Percentiles rank a stretch among this genome's conserved stretches.
These are phyloP conservation scores for Shinisaurus crocodilurus DNA, from an alignment of 2,113 vertebrate species.

Conservation along the genomic window DNA sequence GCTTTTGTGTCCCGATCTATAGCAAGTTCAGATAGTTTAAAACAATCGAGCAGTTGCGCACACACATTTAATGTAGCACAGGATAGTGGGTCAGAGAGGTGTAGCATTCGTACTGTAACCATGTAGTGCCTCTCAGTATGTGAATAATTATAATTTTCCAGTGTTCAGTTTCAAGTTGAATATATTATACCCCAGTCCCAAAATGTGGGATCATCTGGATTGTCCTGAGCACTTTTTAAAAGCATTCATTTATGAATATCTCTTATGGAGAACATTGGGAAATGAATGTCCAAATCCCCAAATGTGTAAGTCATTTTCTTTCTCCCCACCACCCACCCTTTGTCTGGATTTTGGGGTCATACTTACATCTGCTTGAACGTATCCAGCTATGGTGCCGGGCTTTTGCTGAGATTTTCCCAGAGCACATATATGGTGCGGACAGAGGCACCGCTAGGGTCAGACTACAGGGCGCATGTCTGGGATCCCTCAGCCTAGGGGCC, in stretches of 20 bases:
- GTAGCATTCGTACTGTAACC: neutral
- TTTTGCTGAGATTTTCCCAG: neutral
- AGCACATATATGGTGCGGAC: neutral
- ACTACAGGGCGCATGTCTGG: too few species aligned
- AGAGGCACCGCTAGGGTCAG: too few species aligned
- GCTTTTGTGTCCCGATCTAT: neutral
- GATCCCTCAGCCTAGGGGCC: too few species aligned
- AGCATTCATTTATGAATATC: neutral
- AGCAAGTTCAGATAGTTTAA: neutral
- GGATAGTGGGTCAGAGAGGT: neutral
- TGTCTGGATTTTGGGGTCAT: neutral
- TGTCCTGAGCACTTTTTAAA: neutral
- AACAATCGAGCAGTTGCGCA: rapidly evolving
- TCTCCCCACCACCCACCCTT: neutral
- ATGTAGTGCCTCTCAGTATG: neutral
- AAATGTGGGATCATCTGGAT: neutral
- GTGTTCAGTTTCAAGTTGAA: neutral
- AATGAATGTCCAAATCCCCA: neutral
- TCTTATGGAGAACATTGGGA: neutral
- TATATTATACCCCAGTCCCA: neutral
- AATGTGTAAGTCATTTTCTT: neutral
- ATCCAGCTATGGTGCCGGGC: neutral
- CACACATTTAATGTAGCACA: neutral
- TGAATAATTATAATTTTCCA: neutral
- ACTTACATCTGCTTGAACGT: neutral